Percentiles rank a stretch among this genome's conserved stretches.
Conservation (phyloP, 1,140 invertebrate species). For the Holotrichia oblita region DNA sequence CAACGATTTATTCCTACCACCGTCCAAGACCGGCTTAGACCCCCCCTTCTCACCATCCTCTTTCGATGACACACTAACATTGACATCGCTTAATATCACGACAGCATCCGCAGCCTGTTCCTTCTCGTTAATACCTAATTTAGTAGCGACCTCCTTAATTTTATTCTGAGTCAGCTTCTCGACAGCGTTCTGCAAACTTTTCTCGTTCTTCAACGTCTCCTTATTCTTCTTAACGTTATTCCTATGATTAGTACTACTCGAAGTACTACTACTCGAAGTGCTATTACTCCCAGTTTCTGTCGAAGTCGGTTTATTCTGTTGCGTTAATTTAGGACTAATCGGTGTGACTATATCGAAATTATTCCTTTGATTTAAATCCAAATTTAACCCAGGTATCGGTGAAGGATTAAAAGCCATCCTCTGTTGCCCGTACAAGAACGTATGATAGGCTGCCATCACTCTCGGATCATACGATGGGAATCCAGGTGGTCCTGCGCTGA, state of each 20-base stretch:
- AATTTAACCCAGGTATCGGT: slow-evolving; percentile 43
- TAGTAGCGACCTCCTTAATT: slow-evolving; percentile 21
- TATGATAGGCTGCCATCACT: slow-evolving; percentile 58
- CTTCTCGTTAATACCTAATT: not conserved
- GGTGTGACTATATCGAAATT: slow-evolving; percentile 47
- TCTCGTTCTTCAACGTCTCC: slow-evolving; percentile 55
- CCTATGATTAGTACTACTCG: not conserved
- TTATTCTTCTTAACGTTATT: slow-evolving; percentile 39
- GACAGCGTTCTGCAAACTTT: slow-evolving; percentile 57
- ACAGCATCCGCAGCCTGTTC: not conserved
- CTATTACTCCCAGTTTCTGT: not conserved
- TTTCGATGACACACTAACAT: not conserved
- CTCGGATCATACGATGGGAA: slow-evolving; percentile 60
- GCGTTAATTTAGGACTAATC: slow-evolving; percentile 44
- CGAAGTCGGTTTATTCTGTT: not conserved
- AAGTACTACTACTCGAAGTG: not conserved
- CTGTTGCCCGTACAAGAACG: slow-evolving; percentile 53
- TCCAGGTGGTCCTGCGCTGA: slow-evolving; percentile 58
- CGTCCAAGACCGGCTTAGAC: not conserved
- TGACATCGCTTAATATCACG: not conserved
- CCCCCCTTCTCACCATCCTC: not conserved
- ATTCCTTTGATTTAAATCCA: slow-evolving; percentile 49
- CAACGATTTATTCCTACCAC: too few species aligned
- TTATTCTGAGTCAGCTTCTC: slow-evolving; percentile 57
- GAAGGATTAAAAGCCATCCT: slow-evolving; percentile 49